Conservation (phyloP, 2,888 invertebrate genomes). For the Hirudinaria manillensis region DNA sequence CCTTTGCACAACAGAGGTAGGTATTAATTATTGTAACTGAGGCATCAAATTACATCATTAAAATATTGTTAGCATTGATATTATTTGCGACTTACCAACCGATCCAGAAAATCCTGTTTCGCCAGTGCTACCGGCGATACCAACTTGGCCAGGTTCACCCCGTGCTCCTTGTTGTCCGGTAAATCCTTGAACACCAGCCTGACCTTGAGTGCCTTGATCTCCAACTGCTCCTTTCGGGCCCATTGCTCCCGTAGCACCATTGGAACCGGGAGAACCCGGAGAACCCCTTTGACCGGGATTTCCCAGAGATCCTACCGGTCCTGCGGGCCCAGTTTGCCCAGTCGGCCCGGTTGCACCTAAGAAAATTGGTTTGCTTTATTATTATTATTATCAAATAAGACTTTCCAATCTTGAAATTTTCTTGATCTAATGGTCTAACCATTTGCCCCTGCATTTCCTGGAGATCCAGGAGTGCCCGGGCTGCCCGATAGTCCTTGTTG, state of each 20-base stretch:
- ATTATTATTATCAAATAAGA: slow-evolving; percentile 10
- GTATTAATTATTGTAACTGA: too few species aligned
- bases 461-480: slow-evolving; percentile 21
- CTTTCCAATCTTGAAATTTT: too few species aligned
- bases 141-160: slow-evolving; percentile 16
- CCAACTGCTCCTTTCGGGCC: slow-evolving; percentile 14
- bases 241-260: slow-evolving; percentile 60
- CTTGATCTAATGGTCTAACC: not conserved
- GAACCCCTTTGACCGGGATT: slow-evolving; percentile 28
- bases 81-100: not conserved
- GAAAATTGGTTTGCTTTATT: not conserved
- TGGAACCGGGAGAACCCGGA: slow-evolving; percentile 53
- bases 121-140: slow-evolving; percentile 12
- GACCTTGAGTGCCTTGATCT: slow-evolving; percentile 13
- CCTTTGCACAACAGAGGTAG: slow-evolving; percentile 8
- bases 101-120: slow-evolving; percentile 24
- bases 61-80: too few species aligned
- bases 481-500: slow-evolving; percentile 19
- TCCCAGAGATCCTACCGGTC: slow-evolving; percentile 17
- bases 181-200: slow-evolving; percentile 16
- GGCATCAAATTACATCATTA: too few species aligned
- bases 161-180: slow-evolving; percentile 2
- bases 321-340: slow-evolving; percentile 28
- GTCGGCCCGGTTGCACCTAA: slow-evolving; percentile 27
- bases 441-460: slow-evolving; percentile 23